Percentiles rank a stretch among this genome's conserved stretches.
Conservation (phyloP, 2,113 vertebrate genomes). For the Eulemur rufifrons region DNA sequence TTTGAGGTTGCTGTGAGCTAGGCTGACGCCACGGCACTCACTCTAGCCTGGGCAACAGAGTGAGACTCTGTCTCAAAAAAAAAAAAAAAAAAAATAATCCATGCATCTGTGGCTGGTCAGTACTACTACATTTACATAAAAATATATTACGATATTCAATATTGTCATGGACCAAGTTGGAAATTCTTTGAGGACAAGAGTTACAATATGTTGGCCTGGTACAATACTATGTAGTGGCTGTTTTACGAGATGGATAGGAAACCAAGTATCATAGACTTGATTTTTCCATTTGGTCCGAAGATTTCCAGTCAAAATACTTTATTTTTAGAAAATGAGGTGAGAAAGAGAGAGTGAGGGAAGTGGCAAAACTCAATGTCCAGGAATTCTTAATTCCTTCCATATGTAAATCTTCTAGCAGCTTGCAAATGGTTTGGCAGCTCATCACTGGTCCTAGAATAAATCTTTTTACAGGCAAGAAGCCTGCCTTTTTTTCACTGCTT, state of each 20-base stretch:
- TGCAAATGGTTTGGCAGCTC: slow-evolving; percentile 62
- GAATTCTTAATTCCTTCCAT: slow-evolving; percentile 29
- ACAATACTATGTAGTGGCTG: neutral
- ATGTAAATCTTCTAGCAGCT: slow-evolving; percentile 44
- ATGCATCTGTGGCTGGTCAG: neutral
- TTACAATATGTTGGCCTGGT: neutral
- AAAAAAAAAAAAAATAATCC: too few species aligned
- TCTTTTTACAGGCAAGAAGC: slow-evolving; percentile 53
- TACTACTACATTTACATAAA: neutral
- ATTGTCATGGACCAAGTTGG: neutral
- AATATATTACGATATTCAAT: neutral
- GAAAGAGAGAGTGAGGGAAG: neutral
- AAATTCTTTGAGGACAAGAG: neutral
- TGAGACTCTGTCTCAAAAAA: too few species aligned
- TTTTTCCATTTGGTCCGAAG: slow-evolving; percentile 41
- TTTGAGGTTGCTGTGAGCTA: too few species aligned
- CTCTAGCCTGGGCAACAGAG: too few species aligned
- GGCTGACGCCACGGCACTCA: too few species aligned
- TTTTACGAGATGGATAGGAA: slow-evolving; percentile 20
- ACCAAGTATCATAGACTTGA: neutral
- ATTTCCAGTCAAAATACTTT: slow-evolving; percentile 39
- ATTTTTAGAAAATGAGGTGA: slow-evolving; percentile 59
- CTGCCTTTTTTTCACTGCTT: slow-evolving; percentile 28
- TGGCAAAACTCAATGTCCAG: neutral
- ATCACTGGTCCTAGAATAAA: slow-evolving; percentile 34